Percentiles rank a stretch among this genome's conserved stretches.
Evolutionary conservation across 2,797 vertebrate species (phyloP).

Genomic region (Lacerta viridis): DNA sequence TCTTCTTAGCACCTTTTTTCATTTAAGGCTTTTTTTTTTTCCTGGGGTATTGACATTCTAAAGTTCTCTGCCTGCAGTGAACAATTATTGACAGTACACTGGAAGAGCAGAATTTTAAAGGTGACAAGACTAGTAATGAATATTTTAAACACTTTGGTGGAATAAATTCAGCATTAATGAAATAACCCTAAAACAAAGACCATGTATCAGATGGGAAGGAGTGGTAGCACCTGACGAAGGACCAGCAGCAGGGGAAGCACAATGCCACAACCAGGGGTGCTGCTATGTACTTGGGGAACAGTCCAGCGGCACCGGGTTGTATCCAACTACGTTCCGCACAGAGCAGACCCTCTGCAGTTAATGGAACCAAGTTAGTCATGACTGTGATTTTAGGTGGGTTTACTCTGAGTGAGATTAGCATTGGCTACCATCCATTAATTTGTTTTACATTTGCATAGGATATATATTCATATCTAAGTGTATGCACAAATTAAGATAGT

Average conservation of each 20-base stretch:
- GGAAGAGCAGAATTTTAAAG: slow-evolving; percentile 18
- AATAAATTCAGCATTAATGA: slow-evolving; percentile 52
- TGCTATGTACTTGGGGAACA: background rate
- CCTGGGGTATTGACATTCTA: slow-evolving; percentile 21
- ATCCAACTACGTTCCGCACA: too few relatives aligned
- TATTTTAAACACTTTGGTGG: slow-evolving; percentile 57
- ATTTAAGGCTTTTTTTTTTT: background rate
- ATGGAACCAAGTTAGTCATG: too few relatives aligned
- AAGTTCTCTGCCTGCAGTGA: slow-evolving; percentile 16
- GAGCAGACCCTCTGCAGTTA: too few relatives aligned
- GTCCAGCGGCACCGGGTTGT: too few relatives aligned
- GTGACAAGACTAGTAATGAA: slow-evolving; percentile 31
- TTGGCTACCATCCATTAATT: too few relatives aligned
- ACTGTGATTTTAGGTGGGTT: too few relatives aligned
- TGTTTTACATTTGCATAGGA: too few relatives aligned
- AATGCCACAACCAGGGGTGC: background rate
- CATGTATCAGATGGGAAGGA: background rate
- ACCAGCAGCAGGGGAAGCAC: background rate
- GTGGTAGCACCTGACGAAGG: background rate
- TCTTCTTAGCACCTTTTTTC: slow-evolving; percentile 12
- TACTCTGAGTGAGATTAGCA: too few relatives aligned
- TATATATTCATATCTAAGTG: too few relatives aligned
- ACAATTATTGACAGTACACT: background rate
- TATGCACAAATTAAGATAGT: too few relatives aligned
- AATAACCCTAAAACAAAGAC: slow-evolving; percentile 32